These are phyloP conservation scores for Drosophila mercatorum DNA, from an alignment of 2,888 invertebrate genomes.

Conservation along the genomic window DNA sequence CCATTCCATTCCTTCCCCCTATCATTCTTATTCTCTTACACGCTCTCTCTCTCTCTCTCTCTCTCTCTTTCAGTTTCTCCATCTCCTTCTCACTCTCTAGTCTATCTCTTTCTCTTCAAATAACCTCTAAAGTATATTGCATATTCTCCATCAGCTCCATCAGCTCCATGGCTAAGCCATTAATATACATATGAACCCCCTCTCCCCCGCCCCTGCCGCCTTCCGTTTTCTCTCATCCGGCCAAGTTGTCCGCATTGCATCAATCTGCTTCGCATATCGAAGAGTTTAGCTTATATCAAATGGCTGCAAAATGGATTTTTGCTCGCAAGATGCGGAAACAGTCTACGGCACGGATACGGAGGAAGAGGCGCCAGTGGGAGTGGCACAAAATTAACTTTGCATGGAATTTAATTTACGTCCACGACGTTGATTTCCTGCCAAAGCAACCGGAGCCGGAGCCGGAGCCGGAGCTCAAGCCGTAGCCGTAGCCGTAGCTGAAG, in stretches of 20 bases:
- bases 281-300: conserved; percentile 15
- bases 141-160: too few species aligned
- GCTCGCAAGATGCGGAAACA: conserved; percentile 53
- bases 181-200: not conserved
- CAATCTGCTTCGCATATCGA: conserved; percentile 10
- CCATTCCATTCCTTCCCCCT: not conserved
- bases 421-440: conserved; percentile 82
- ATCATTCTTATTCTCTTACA: not conserved
- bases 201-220: too few species aligned
- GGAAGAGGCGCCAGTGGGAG: not conserved
- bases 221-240: not conserved
- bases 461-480: conserved; percentile 21
- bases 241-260: not conserved
- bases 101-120: too few species aligned
- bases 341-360: conserved; percentile 25
- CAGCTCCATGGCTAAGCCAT: not conserved
- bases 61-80: not conserved
- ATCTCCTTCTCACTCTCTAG: not conserved
- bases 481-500: conserved; percentile 6
- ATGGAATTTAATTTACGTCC: conserved; percentile 82
- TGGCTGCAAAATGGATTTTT: conserved; percentile 35
- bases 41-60: not conserved
- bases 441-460: conserved; percentile 54
- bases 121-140: too few species aligned
- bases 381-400: conserved; percentile 73